Evolutionary conservation across 2,113 vertebrate species (phyloP).

Genomic region (Phyllostomus discolor): DNA sequence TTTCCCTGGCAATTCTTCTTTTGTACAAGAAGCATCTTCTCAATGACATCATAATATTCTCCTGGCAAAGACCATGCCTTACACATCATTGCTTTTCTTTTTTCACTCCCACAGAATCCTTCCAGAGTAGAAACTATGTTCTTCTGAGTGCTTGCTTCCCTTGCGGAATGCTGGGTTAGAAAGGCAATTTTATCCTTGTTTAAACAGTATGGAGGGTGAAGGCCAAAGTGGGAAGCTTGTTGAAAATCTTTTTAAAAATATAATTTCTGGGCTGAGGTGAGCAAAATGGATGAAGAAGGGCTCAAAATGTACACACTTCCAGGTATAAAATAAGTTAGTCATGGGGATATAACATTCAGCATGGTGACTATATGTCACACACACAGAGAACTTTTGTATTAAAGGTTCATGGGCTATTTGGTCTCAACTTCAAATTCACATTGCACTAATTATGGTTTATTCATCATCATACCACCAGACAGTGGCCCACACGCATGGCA

Average conservation of each 20-base stretch:
- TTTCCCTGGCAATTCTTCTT: background rate
- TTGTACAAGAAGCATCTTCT: background rate
- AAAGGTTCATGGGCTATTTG: background rate
- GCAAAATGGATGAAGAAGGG: background rate
- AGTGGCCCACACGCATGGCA: background rate
- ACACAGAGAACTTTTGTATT: background rate
- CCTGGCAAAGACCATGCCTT: background rate
- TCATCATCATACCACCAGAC: background rate
- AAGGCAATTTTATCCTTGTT: background rate
- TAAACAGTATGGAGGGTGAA: too few relatives aligned
- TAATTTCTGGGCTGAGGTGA: background rate
- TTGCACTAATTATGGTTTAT: constrained; percentile 23
- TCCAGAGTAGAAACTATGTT: too few relatives aligned
- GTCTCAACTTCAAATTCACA: background rate
- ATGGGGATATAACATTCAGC: background rate
- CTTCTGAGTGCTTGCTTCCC: background rate
- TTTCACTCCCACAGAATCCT: background rate
- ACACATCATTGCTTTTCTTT: background rate
- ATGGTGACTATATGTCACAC: background rate
- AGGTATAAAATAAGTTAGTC: background rate
- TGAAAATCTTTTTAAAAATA: background rate
- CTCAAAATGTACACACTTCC: background rate
- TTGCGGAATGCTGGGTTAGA: background rate
- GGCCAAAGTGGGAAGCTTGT: background rate
- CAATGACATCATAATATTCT: background rate